Percentiles rank a stretch among this genome's conserved stretches.
Conservation (phyloP, 2,113 vertebrate genomes). For the Craseonycteris thonglongyai region DNA sequence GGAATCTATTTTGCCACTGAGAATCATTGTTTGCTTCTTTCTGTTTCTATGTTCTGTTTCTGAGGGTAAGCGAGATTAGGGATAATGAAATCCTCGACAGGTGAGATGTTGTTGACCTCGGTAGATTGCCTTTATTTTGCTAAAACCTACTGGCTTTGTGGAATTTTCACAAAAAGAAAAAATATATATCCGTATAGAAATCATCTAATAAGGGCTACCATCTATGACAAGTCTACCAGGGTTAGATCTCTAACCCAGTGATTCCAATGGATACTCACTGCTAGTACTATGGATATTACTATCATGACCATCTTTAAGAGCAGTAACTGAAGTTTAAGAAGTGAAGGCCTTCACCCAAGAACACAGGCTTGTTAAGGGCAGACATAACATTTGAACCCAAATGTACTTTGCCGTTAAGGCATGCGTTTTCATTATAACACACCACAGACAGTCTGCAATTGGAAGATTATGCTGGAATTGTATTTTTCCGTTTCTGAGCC, state of each 20-base stretch:
- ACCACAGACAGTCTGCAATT: not conserved
- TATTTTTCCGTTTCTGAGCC: not conserved
- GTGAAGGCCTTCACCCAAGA: not conserved
- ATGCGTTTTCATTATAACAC: not conserved
- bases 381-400: not conserved
- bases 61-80: not conserved
- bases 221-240: not conserved
- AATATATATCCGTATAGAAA: not conserved
- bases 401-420: not conserved
- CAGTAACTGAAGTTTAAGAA: not conserved
- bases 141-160: not conserved
- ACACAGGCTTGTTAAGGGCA: not conserved
- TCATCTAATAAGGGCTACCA: not conserved
- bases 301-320: not conserved
- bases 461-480: not conserved
- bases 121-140: not conserved
- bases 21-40: slow-evolving; percentile 11
- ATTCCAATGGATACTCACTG: not conserved
- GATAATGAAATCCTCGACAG: not conserved
- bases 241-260: not conserved
- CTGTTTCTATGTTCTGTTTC: not conserved
- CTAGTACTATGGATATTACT: not conserved
- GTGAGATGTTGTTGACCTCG: not conserved
- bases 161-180: not conserved
- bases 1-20: not conserved